Conservation (phyloP, 2,113 vertebrate genomes). For the Phycodurus eques region DNA sequence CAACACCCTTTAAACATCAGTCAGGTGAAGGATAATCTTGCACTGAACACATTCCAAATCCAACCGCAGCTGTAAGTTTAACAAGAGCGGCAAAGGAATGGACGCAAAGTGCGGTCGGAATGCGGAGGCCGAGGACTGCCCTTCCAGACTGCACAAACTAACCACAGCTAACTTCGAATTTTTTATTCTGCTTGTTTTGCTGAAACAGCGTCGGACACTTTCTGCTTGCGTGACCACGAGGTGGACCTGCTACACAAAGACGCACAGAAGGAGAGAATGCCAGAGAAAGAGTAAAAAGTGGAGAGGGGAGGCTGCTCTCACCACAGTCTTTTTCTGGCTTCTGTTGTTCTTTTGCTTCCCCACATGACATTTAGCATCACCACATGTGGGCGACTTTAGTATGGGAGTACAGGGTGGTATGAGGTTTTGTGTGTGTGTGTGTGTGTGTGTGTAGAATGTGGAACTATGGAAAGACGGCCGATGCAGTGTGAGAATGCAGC, state of each 20-base stretch:
- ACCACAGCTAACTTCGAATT: constrained; percentile 43
- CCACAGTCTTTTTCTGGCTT: constrained; percentile 67
- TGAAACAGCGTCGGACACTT: constrained; percentile 41
- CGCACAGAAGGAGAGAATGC: constrained; percentile 9
- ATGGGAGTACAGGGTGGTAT: constrained; percentile 11
- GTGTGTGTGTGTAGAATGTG: neutral
- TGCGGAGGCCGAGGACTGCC: neutral
- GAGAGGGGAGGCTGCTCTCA: constrained; percentile 22
- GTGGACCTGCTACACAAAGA: constrained; percentile 22
- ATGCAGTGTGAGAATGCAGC: constrained; percentile 30
- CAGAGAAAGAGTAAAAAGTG: constrained; percentile 15
- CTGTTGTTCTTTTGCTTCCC: constrained; percentile 56
- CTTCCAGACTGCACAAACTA: constrained; percentile 28
- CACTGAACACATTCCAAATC: neutral
- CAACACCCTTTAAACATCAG: neutral
- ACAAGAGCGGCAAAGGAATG: neutral
- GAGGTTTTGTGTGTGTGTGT: neutral
- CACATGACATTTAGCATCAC: constrained; percentile 50
- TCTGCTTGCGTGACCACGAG: constrained; percentile 39
- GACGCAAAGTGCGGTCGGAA: constrained; percentile 14
- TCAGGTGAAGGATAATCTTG: neutral
- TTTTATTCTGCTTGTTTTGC: constrained; percentile 28
- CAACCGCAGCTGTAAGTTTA: neutral
- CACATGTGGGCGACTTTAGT: constrained; percentile 34
- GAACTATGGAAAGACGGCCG: neutral